Conservation (phyloP, 2,113 vertebrate species). For the Gobius niger region DNA sequence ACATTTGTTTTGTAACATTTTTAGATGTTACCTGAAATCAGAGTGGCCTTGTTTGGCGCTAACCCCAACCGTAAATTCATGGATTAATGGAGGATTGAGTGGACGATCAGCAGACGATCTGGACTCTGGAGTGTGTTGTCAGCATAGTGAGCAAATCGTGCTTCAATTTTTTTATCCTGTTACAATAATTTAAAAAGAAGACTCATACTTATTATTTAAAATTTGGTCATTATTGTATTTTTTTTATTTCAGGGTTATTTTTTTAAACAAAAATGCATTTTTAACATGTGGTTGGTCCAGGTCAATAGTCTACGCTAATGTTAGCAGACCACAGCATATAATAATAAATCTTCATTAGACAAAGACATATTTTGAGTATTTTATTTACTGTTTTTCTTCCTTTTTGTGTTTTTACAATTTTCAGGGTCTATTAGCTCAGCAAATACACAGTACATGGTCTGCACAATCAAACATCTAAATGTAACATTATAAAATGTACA, state of each 20-base stretch:
- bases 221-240: neutral
- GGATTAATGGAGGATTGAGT: conserved; percentile 77
- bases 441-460: conserved; percentile 15
- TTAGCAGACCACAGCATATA: neutral
- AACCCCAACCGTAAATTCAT: conserved; percentile 92
- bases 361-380: conserved; percentile 33
- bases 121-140: neutral
- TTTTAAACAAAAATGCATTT: neutral
- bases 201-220: neutral
- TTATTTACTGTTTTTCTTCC: conserved; percentile 69
- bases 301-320: neutral
- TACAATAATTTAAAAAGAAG: neutral
- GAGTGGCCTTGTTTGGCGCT: conserved; percentile 87
- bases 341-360: conserved; percentile 49
- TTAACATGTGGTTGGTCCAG: neutral
- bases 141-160: neutral
- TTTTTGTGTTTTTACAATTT: conserved; percentile 46
- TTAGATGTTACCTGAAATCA: conserved; percentile 98
- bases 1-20: neutral
- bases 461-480: too few species aligned
- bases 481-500: conserved; percentile 48
- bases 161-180: neutral
- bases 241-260: neutral
- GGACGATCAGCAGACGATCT: conserved; percentile 19
- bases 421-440: conserved; percentile 34